phyloP scores from a whole-genome alignment of 2,888 invertebrate genomes.

The Lasioglossum vierecki region DNA sequence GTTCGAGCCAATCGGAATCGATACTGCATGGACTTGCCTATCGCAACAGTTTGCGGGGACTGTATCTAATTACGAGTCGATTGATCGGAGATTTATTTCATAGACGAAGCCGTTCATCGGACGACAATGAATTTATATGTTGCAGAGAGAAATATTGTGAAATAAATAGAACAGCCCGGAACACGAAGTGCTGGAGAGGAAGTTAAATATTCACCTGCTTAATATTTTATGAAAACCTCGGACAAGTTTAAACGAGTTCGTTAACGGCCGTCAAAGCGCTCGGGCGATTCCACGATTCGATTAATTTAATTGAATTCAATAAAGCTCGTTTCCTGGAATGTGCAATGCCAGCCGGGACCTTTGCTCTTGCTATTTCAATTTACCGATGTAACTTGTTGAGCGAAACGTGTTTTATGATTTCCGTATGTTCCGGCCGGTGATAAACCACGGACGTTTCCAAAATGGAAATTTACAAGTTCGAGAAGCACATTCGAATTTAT shows the following conservation, averaged over 20 bases:
- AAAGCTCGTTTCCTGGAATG: not conserved
- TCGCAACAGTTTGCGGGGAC: not conserved
- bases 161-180: too few species aligned
- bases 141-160: not conserved
- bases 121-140: not conserved
- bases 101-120: not conserved
- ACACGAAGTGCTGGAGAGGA: not conserved
- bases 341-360: not conserved
- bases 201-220: not conserved
- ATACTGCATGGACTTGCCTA: slow-evolving; percentile 15
- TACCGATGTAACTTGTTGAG: not conserved
- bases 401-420: not conserved
- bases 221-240: not conserved
- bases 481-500: not conserved
- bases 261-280: not conserved
- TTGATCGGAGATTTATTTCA: not conserved
- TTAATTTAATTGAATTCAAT: not conserved
- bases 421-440: not conserved
- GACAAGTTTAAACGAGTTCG: not conserved
- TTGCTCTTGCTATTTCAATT: not conserved
- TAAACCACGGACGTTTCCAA: not conserved
- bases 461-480: not conserved
- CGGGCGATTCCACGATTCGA: not conserved
- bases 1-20: slow-evolving; percentile 48
- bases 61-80: not conserved